Conservation (phyloP, 2,888 invertebrate genomes). For the Diarsia rubi region DNA sequence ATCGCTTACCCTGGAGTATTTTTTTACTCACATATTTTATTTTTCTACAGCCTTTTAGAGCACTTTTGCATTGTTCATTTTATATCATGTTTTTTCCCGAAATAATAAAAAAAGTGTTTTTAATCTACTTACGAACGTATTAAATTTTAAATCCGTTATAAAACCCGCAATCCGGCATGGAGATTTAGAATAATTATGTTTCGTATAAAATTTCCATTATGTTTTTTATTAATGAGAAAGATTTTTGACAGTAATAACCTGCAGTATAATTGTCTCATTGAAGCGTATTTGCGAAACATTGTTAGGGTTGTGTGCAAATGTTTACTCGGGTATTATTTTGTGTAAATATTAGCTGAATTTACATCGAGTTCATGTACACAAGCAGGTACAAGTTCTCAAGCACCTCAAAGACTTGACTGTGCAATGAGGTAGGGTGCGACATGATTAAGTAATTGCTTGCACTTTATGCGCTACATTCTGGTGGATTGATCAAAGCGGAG, state of each 20-base stretch:
- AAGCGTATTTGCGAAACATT: conserved; percentile 18
- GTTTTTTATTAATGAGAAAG: not conserved
- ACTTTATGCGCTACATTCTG: conserved; percentile 50
- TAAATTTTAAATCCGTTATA: conserved; percentile 17
- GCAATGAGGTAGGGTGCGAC: conserved; percentile 31
- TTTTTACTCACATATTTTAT: conserved; percentile 19
- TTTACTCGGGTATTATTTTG: conserved; percentile 34
- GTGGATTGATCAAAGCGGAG: conserved; percentile 56
- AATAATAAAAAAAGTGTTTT: conserved; percentile 5
- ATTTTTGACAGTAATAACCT: not conserved
- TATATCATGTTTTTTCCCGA: not conserved
- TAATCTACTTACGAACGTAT: conserved; percentile 18
- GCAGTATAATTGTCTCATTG: conserved; percentile 17
- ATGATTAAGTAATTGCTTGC: conserved; percentile 58
- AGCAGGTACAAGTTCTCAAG: conserved; percentile 27
- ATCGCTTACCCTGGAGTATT: not conserved
- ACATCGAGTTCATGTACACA: conserved; percentile 39
- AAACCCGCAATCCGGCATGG: not conserved
- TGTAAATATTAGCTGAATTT: conserved; percentile 46
- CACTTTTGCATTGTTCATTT: conserved; percentile 17
- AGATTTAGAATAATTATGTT: conserved; percentile 15
- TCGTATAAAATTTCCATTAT: not conserved
- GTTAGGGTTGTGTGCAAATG: conserved; percentile 39
- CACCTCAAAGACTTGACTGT: conserved; percentile 42
- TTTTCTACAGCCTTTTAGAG: conserved; percentile 5